Percentiles rank a stretch among this genome's conserved stretches.
phyloP scores from a whole-genome alignment of 37 sponge, comb jelly and placozoan genomes.

The Cliona cf. orientalis region DNA sequence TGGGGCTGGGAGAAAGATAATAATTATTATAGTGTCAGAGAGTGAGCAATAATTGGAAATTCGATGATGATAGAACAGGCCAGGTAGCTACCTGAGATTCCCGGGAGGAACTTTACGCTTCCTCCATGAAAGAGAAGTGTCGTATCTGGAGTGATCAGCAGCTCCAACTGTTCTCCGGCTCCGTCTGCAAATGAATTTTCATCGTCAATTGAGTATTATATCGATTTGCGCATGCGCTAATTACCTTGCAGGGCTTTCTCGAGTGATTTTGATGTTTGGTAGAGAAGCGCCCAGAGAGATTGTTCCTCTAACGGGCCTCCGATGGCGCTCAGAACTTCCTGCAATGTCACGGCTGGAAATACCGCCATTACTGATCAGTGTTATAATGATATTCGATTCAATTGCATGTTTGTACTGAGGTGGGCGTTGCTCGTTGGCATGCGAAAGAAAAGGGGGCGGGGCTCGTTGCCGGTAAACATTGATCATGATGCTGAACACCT shows the following conservation, averaged over 20 bases:
- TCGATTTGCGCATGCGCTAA: no score
- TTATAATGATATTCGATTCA: no score
- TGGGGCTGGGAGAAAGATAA: neutral
- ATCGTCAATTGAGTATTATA: no score
- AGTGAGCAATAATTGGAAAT: no score
- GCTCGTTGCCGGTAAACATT: no score
- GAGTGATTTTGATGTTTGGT: neutral
- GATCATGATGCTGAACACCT: no score
- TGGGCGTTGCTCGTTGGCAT: constrained; percentile 8
- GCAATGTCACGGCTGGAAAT: no score
- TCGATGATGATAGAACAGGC: neutral
- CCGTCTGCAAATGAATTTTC: neutral
- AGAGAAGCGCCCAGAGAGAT: constrained; percentile 49
- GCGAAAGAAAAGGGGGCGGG: neutral
- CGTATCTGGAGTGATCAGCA: constrained; percentile 74
- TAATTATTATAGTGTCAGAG: neutral
- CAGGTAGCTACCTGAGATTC: neutral
- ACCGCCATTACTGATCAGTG: no score
- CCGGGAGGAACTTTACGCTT: constrained; percentile 36
- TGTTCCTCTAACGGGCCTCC: constrained; percentile 44
- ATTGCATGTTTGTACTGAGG: no score
- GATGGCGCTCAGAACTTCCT: constrained; percentile 29
- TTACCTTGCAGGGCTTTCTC: constrained; percentile 3
- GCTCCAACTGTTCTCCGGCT: constrained; percentile 21
- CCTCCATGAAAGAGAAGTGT: constrained; percentile 53